Evolutionary conservation across 2,797 vertebrate genomes (phyloP).

Genomic region (Sus cebifrons): DNA sequence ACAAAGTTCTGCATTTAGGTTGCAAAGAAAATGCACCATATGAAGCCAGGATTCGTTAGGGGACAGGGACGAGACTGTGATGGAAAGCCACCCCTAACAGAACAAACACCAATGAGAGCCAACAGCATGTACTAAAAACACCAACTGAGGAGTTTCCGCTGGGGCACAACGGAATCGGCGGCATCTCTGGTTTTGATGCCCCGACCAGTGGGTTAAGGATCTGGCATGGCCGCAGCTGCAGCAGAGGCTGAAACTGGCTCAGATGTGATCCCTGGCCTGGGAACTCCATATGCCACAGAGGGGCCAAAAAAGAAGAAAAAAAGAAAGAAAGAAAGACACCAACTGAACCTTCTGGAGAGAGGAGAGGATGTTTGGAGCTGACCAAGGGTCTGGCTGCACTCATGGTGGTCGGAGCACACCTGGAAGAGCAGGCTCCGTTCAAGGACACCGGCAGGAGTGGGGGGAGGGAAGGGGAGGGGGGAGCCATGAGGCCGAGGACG

Average conservation of each 20-base stretch:
- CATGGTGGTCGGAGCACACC: background rate
- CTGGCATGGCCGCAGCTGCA: too few species aligned
- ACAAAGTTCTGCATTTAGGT: slow-evolving; percentile 37
- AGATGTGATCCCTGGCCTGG: too few species aligned
- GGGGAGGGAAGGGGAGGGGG: background rate
- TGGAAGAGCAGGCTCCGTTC: background rate
- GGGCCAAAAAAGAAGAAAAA: too few species aligned
- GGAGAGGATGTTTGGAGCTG: background rate
- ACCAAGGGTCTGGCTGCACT: background rate
- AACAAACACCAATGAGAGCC: background rate
- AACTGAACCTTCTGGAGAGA: background rate
- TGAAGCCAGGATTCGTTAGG: background rate
- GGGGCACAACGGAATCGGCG: too few species aligned
- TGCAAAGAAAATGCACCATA: slow-evolving; percentile 1
- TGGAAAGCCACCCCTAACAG: background rate
- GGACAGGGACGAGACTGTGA: background rate
- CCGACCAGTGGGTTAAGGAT: too few species aligned
- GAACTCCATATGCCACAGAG: too few species aligned
- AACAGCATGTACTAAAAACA: background rate
- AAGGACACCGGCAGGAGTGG: background rate
- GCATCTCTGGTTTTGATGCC: too few species aligned
- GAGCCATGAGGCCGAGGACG: background rate
- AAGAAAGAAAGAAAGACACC: background rate
- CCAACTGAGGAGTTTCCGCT: background rate
- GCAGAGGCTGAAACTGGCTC: too few species aligned